phyloP scores from a whole-genome alignment of 2,797 vertebrate species.

The Micromesistius poutassou region DNA sequence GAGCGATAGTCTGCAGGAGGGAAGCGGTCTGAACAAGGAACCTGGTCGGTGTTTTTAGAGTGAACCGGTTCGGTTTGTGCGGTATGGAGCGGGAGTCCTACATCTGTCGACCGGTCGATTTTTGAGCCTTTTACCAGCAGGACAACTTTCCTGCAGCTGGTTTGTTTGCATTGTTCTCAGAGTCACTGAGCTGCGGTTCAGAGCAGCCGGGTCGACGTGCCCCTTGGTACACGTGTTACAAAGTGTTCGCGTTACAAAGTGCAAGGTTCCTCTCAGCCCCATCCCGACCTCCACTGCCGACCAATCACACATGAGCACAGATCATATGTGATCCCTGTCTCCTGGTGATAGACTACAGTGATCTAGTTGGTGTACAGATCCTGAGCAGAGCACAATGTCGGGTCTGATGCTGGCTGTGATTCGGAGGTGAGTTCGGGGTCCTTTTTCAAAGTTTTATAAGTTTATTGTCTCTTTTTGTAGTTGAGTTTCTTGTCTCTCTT shows the following conservation, averaged over 20 bases:
- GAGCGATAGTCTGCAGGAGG: background rate
- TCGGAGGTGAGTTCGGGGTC: constrained; percentile 56
- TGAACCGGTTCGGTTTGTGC: background rate
- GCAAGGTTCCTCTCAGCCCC: constrained; percentile 49
- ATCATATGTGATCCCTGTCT: constrained; percentile 19
- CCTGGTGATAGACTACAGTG: constrained; percentile 1
- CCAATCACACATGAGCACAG: constrained; percentile 48
- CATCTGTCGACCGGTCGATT: no score
- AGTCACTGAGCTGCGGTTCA: background rate
- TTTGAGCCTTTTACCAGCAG: background rate
- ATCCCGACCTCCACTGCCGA: constrained; percentile 6
- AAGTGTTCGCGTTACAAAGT: constrained; percentile 66
- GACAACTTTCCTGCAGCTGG: no score
- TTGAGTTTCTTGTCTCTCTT: no score
- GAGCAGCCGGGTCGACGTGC: background rate
- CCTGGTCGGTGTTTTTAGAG: no score
- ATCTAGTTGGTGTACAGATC: no score
- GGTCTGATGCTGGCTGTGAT: constrained; percentile 62
- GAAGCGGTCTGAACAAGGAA: background rate
- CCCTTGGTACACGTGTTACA: constrained; percentile 46
- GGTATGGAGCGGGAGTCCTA: no score
- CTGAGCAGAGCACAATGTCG: constrained; percentile 56
- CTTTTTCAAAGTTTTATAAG: no score
- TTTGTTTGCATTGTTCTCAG: no score
- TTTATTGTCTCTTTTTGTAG: no score